phyloP scores from a whole-genome alignment of 2,113 vertebrate species.

The Barnardius zonarius region DNA sequence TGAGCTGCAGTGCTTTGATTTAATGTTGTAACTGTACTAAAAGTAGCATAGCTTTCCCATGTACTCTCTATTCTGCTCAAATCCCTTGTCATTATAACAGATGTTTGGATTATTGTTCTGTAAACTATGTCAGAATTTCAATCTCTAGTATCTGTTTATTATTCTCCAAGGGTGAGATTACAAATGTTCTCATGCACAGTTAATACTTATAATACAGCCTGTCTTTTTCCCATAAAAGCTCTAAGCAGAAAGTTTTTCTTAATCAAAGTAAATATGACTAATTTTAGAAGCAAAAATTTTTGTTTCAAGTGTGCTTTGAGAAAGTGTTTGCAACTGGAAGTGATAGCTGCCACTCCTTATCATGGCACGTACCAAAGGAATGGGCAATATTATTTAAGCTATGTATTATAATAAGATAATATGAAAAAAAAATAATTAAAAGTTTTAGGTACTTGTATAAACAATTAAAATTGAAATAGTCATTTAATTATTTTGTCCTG shows the following conservation, averaged over 20 bases:
- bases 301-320: slow-evolving; percentile 4
- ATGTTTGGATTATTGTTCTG: slow-evolving; percentile 96
- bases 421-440: background rate
- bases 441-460: background rate
- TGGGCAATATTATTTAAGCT: background rate
- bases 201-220: slow-evolving; percentile 77
- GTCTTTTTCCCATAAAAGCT: slow-evolving; percentile 73
- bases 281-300: slow-evolving; percentile 41
- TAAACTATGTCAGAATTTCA: slow-evolving; percentile 95
- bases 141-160: slow-evolving; percentile 91
- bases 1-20: slow-evolving; percentile 84
- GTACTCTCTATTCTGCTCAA: slow-evolving; percentile 85
- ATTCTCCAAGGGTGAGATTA: slow-evolving; percentile 88
- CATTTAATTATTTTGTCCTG: slow-evolving; percentile 52
- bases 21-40: slow-evolving; percentile 84
- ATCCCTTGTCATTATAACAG: slow-evolving; percentile 95
- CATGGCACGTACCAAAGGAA: background rate
- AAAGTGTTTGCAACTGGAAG: background rate
- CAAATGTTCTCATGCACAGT: slow-evolving; percentile 84
- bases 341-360: background rate
- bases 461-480: slow-evolving; percentile 43
- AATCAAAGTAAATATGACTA: slow-evolving; percentile 63
- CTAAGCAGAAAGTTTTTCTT: slow-evolving; percentile 69
- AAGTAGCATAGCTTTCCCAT: slow-evolving; percentile 90
- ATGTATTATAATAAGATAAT: background rate